Evolutionary conservation across 1,140 invertebrate species (phyloP).

Genomic region (Drosophila eugracilis): DNA sequence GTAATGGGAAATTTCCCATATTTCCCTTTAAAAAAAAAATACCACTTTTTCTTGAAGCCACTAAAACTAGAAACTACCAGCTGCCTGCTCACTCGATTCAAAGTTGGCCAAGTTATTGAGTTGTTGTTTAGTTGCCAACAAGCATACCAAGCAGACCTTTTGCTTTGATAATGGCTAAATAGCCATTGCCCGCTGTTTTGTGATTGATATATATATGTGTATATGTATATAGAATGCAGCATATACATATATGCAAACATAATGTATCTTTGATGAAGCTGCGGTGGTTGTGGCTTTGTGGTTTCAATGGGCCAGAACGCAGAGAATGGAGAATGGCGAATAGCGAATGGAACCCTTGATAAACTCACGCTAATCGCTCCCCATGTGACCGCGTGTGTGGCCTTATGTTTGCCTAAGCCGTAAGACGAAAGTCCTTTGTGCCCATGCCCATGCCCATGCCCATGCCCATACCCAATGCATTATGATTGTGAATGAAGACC

Average conservation of each 20-base stretch:
- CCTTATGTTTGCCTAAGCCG: conserved; percentile 37
- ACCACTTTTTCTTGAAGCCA: background rate
- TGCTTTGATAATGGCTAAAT: conserved; percentile 14
- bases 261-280: conserved; percentile 59
- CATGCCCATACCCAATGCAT: no score
- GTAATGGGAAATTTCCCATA: background rate
- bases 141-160: conserved; percentile 5
- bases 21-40: background rate
- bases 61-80: conserved; percentile 8
- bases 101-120: conserved; percentile 36
- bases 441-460: no score
- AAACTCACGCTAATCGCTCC: conserved; percentile 57
- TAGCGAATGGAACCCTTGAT: conserved; percentile 12
- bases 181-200: conserved; percentile 14
- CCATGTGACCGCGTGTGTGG: conserved; percentile 18
- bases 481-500: conserved; percentile 31
- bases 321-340: background rate
- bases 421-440: conserved; percentile 43
- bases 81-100: conserved; percentile 10
- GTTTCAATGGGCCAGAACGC: conserved; percentile 3
- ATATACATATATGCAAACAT: conserved; percentile 18
- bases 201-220: conserved; percentile 28
- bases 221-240: no score
- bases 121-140: conserved; percentile 28
- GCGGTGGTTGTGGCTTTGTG: conserved; percentile 31